Evolutionary conservation across 2,797 vertebrate species (phyloP), one percentile per base, ranked within the genome.

Genomic region (Ctenosaura bakeri): DNA sequence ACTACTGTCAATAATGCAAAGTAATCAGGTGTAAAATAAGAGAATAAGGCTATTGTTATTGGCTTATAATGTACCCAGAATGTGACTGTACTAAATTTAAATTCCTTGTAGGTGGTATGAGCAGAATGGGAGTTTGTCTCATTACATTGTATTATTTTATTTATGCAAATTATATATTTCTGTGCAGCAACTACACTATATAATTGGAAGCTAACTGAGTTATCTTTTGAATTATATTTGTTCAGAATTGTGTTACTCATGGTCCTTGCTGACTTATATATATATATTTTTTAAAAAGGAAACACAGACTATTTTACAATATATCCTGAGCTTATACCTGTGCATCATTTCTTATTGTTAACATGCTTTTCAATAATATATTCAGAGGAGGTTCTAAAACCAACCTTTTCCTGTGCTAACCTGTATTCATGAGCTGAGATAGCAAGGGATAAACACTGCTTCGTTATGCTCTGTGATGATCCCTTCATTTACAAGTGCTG

Each of bases 211-310:
- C 35, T 85, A 54, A 56, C n/a, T 10, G 50, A 56, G 54, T 84
- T 76, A 18, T 38, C 32, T 56, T 94, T 76, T 29, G 64, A 38
- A 79, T 10, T 4, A 12, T 14, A 0, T 18, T 66, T 86, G 0
- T 86, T 86, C 38, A 26, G 77, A 94, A 89, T 88, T 69, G 81
- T 86, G 29, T 13, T 77, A 42, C 59, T 42, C 71, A 4, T 59
- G 24, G 56, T 93, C 85, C 64, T 94, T 77, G 85, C 88, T 74
- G 46, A 88, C 71, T 83, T 82, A 4, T 6, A 77, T 26, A 42
- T 66, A 26, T 29, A 26, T 29, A 20, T 59, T 59, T 18, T 20
- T 59, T 59, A 24, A 79, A 87, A 89, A 52, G 42, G 54, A 83
- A 73, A 91, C 2, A 69, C 88, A 78, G 92, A 42, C 8, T 87